Evolutionary conservation across 2,888 invertebrate genomes (phyloP).

Genomic region (Temnothorax rugatulus): DNA sequence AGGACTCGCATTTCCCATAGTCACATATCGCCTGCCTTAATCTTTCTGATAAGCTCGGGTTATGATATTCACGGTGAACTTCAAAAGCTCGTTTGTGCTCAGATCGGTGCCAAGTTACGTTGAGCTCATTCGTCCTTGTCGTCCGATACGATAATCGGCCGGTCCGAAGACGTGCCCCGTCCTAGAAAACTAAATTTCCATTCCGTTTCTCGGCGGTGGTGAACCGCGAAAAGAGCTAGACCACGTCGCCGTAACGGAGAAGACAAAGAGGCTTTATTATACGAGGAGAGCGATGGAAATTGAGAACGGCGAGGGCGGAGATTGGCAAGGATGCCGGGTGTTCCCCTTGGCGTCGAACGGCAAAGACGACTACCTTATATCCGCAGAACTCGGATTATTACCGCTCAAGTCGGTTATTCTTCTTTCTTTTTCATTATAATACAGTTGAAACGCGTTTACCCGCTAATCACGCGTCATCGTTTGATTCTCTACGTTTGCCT

Average conservation of each 20-base stretch:
- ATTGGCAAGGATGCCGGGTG: constrained; percentile 60
- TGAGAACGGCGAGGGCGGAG: constrained; percentile 67
- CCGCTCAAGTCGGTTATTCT: constrained; percentile 48
- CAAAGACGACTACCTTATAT: constrained; percentile 65
- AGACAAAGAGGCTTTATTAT: constrained; percentile 78
- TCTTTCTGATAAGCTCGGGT: constrained; percentile 40
- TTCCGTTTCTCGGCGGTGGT: constrained; percentile 33
- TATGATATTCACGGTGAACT: constrained; percentile 38
- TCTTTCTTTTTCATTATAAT: constrained; percentile 2
- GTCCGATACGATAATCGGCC: constrained; percentile 75
- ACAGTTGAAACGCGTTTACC: neutral
- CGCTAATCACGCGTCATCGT: constrained; percentile 36
- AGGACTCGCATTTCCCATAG: neutral
- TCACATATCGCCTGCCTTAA: constrained; percentile 26
- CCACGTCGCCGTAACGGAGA: constrained; percentile 38
- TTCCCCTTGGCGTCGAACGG: constrained; percentile 41
- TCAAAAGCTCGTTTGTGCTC: constrained; percentile 59
- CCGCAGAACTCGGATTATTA: constrained; percentile 64
- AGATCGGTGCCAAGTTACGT: constrained; percentile 65
- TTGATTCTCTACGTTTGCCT: constrained; percentile 7
- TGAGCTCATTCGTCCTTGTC: constrained; percentile 49
- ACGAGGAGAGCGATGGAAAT: constrained; percentile 73
- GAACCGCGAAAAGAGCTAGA: constrained; percentile 44
- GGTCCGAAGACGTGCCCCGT: constrained; percentile 73
- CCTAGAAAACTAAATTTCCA: constrained; percentile 71